Conservation (phyloP, 2,113 vertebrate species). For the Centropristis striata region DNA sequence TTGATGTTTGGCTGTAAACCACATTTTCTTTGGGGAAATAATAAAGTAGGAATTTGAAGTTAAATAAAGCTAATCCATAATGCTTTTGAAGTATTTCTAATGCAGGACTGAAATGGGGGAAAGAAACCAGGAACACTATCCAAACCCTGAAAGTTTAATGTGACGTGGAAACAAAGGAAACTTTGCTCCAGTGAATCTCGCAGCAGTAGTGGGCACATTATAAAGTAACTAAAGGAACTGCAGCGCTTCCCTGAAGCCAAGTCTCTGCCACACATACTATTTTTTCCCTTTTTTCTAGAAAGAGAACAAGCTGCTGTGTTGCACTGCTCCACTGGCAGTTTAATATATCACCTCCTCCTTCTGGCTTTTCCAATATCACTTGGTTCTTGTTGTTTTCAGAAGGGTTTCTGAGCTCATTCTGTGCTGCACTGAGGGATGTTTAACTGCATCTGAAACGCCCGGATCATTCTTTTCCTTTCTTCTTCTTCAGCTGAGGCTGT, state of each 20-base stretch:
- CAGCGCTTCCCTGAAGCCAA: conserved; percentile 40
- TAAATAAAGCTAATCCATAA: background rate
- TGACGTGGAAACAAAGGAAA: conserved; percentile 24
- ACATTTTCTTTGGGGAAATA: background rate
- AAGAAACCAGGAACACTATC: background rate
- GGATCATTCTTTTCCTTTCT: conserved; percentile 12
- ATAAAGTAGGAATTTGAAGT: background rate
- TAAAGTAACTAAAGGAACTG: conserved; percentile 40
- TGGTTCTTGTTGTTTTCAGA: conserved; percentile 59
- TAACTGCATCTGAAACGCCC: conserved; percentile 48
- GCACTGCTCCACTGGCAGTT: conserved; percentile 48
- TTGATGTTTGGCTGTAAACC: background rate
- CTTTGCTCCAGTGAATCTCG: conserved; percentile 4
- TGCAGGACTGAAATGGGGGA: background rate
- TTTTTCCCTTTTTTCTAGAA: conserved; percentile 1
- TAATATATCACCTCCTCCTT: conserved; percentile 59
- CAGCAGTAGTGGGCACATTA: conserved; percentile 21
- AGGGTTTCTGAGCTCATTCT: conserved; percentile 43
- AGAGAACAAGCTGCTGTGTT: conserved; percentile 37
- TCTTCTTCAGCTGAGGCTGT: background rate
- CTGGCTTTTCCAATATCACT: conserved; percentile 64
- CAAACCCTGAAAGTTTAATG: conserved; percentile 15
- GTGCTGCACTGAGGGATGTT: conserved; percentile 51
- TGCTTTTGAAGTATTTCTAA: background rate
- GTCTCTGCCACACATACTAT: conserved; percentile 24